Conservation (phyloP, 2,888 invertebrate species). For the Cabera pusaria region DNA sequence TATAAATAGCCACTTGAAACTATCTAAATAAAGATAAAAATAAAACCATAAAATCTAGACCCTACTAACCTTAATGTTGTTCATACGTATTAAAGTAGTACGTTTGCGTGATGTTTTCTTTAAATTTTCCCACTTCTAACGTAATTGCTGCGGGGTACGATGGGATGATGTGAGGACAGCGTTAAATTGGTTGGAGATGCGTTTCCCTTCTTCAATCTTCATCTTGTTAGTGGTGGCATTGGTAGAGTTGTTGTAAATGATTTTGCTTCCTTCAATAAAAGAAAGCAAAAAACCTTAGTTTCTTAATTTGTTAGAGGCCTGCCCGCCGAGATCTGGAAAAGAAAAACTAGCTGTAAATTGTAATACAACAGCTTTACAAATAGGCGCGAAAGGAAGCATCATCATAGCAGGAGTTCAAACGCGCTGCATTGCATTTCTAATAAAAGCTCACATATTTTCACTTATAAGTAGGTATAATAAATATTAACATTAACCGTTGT, state of each 20-base stretch:
- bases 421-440: too few relatives aligned
- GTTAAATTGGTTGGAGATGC: constrained; percentile 18
- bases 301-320: constrained; percentile 22
- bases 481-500: too few relatives aligned
- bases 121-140: constrained; percentile 29
- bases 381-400: background rate
- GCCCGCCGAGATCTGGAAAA: constrained; percentile 6
- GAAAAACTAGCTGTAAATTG: background rate
- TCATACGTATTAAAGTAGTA: constrained; percentile 9
- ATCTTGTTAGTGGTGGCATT: constrained; percentile 26
- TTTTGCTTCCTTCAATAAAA: constrained; percentile 12
- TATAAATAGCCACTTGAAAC: background rate
- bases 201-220: constrained; percentile 24
- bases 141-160: constrained; percentile 21
- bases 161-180: constrained; percentile 9
- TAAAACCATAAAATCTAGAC: too few relatives aligned
- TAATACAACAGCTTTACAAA: background rate
- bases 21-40: too few relatives aligned
- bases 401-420: constrained; percentile 1
- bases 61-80: constrained; percentile 7
- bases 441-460: too few relatives aligned
- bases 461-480: too few relatives aligned
- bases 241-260: constrained; percentile 20
- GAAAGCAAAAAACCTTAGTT: constrained; percentile 12
- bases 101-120: constrained; percentile 24